Conservation (phyloP, 2,888 invertebrate genomes). For the Dexiosoma caninum region DNA sequence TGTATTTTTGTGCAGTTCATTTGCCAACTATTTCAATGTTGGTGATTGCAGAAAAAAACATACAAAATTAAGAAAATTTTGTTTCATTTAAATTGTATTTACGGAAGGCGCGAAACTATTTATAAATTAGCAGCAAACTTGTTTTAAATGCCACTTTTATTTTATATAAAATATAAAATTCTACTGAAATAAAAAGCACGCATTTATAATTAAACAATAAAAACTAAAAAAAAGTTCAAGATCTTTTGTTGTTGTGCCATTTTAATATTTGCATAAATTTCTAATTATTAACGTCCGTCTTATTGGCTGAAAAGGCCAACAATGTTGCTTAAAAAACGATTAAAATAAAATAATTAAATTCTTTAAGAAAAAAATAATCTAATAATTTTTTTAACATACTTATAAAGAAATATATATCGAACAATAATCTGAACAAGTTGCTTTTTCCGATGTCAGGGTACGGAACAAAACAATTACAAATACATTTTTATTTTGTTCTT, state of each 20-base stretch:
- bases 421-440: no score
- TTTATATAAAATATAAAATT: background rate
- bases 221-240: no score
- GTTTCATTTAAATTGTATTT: constrained; percentile 8
- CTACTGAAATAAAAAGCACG: background rate
- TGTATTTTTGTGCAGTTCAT: background rate
- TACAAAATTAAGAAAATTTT: background rate
- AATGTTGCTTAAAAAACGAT: background rate
- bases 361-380: no score
- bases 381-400: no score
- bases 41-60: constrained; percentile 6
- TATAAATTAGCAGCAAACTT: constrained; percentile 20
- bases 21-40: constrained; percentile 50
- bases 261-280: background rate
- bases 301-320: background rate
- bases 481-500: no score
- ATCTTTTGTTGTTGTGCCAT: background rate
- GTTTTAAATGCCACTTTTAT: constrained; percentile 12
- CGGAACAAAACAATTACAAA: no score
- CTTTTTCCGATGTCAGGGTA: no score
- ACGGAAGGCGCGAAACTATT: constrained; percentile 58
- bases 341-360: no score
- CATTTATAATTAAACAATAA: background rate
- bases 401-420: no score
- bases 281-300: background rate